Percentiles rank a stretch among this genome's conserved stretches.
Evolutionary conservation across 2,113 vertebrate species (phyloP).

Genomic region (Atractosteus spatula): DNA sequence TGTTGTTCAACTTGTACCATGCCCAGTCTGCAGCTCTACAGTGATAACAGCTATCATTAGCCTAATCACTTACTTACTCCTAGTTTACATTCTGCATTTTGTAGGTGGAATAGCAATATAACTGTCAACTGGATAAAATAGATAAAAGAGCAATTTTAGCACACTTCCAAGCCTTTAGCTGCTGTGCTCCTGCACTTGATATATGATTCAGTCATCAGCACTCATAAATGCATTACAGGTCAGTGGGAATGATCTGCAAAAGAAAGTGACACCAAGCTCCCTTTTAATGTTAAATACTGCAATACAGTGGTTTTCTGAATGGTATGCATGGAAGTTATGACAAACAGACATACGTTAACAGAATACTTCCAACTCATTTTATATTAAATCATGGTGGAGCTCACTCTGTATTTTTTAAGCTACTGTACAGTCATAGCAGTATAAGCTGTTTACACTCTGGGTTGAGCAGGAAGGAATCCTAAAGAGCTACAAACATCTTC

Average conservation of each 20-base stretch:
- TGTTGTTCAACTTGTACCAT: too few relatives aligned
- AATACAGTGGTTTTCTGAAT: not conserved
- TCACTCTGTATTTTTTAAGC: not conserved
- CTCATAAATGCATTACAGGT: slow-evolving; percentile 11
- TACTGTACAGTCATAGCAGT: not conserved
- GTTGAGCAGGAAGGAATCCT: not conserved
- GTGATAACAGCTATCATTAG: not conserved
- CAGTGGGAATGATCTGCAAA: slow-evolving; percentile 7
- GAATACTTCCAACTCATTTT: slow-evolving; percentile 4
- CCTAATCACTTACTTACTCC: too few relatives aligned
- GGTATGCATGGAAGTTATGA: slow-evolving; percentile 8
- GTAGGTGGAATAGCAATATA: too few relatives aligned
- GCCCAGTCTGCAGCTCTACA: too few relatives aligned
- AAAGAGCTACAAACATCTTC: too few relatives aligned
- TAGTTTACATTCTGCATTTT: too few relatives aligned
- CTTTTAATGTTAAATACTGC: slow-evolving; percentile 6
- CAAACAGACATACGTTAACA: not conserved
- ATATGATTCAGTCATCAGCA: slow-evolving; percentile 3
- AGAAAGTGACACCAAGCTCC: slow-evolving; percentile 7
- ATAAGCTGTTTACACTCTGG: not conserved
- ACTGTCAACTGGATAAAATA: not conserved
- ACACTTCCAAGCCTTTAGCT: not conserved
- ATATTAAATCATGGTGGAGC: not conserved
- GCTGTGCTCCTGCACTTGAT: not conserved
- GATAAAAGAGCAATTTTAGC: not conserved